phyloP scores from a whole-genome alignment of 2,797 vertebrate species.

The Sebastes taczanowskii region DNA sequence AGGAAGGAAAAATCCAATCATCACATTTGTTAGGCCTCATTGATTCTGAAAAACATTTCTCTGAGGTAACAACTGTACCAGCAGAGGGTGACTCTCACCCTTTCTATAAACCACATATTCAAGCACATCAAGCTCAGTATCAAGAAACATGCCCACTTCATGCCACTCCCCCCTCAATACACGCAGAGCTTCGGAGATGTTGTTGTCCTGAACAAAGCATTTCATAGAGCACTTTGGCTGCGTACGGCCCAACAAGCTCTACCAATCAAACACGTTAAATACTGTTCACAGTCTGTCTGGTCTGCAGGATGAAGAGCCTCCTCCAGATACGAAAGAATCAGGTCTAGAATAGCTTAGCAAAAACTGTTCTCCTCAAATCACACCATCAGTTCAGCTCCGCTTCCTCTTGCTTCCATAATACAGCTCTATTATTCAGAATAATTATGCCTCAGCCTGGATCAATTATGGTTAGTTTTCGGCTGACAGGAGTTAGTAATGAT shows the following conservation, averaged over 20 bases:
- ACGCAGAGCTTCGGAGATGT: background rate
- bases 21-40: background rate
- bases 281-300: background rate
- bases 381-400: background rate
- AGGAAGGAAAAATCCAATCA: background rate
- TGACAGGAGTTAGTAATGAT: background rate
- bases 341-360: constrained; percentile 3
- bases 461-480: background rate
- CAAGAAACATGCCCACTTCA: background rate
- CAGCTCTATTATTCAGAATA: background rate
- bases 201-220: background rate
- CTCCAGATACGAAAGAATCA: background rate
- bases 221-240: background rate
- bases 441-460: background rate
- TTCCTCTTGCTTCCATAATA: background rate
- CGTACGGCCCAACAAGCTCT: background rate
- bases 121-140: background rate
- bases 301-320: background rate
- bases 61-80: background rate
- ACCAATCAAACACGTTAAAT: background rate
- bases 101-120: background rate
- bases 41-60: background rate
- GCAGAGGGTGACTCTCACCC: constrained; percentile 23
- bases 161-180: background rate
- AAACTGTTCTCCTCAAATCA: background rate